Conservation (phyloP, 2,888 invertebrate species). For the Drepanosiphum platanoidis region DNA sequence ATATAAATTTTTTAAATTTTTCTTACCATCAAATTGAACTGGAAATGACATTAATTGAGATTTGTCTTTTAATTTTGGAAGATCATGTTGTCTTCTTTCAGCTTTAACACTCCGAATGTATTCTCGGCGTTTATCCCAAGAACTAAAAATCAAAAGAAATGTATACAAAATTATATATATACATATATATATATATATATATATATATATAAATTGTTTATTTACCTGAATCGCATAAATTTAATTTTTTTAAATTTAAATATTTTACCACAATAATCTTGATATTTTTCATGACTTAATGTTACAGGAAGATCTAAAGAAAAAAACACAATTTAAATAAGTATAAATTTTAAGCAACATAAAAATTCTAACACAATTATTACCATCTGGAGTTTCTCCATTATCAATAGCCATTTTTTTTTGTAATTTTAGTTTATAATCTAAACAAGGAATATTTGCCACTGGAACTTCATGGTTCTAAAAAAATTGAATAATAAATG, state of each 20-base stretch:
- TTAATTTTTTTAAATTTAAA: slow-evolving; percentile 62
- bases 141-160: slow-evolving; percentile 35
- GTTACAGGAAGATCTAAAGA: slow-evolving; percentile 1
- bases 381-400: slow-evolving; percentile 63
- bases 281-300: slow-evolving; percentile 44
- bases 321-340: background rate
- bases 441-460: slow-evolving; percentile 93
- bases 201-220: background rate
- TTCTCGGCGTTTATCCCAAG: slow-evolving; percentile 63
- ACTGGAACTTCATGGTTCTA: slow-evolving; percentile 93
- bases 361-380: background rate
- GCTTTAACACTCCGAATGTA: slow-evolving; percentile 62
- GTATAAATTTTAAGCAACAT: background rate
- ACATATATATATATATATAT: background rate
- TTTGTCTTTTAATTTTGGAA: slow-evolving; percentile 55
- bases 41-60: slow-evolving; percentile 53
- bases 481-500: background rate
- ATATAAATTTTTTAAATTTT: background rate
- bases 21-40: slow-evolving; percentile 28
- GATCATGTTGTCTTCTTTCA: slow-evolving; percentile 59
- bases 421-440: slow-evolving; percentile 82
- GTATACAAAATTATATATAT: too few species aligned
- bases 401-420: background rate
- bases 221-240: slow-evolving; percentile 61
- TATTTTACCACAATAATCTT: slow-evolving; percentile 61